Percentiles rank a stretch among this genome's conserved stretches.
Conservation (phyloP, 2,888 invertebrate genomes). For the Caprella mutica region DNA sequence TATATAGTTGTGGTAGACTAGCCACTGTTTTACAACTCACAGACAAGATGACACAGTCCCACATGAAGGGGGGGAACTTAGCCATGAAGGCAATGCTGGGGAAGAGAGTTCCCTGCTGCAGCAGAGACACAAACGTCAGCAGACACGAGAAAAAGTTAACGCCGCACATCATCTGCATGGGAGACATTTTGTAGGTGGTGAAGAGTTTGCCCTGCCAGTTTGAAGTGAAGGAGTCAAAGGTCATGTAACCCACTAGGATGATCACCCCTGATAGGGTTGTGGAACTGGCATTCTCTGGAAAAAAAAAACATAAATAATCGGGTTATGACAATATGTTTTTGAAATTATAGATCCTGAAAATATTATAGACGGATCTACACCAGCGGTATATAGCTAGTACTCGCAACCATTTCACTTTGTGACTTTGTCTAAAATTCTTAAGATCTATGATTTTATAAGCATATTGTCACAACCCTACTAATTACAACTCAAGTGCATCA, state of each 20-base stretch:
- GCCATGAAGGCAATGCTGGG: constrained; percentile 60
- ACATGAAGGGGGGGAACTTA: constrained; percentile 61
- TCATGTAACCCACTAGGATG: constrained; percentile 77
- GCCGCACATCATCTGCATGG: constrained; percentile 89
- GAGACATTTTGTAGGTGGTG: constrained; percentile 58
- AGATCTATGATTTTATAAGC: too few species aligned
- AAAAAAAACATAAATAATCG: too few species aligned
- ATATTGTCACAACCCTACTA: too few species aligned
- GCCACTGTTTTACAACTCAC: too few species aligned
- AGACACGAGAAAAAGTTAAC: constrained; percentile 89
- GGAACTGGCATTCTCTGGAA: constrained; percentile 41
- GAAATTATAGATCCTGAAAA: too few species aligned
- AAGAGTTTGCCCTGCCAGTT: constrained; percentile 95
- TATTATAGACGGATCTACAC: too few species aligned
- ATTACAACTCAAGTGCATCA: too few species aligned
- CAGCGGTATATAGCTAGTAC: too few species aligned
- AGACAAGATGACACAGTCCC: constrained; percentile 72
- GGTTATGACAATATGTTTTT: too few species aligned
- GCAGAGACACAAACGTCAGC: constrained; percentile 70
- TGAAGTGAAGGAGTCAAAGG: constrained; percentile 93
- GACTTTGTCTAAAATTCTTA: too few species aligned
- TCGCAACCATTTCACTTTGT: too few species aligned
- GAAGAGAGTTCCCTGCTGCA: constrained; percentile 72
- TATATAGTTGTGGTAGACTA: too few species aligned
- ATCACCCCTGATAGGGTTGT: constrained; percentile 74